Conservation (phyloP, 2,797 vertebrate species). For the Ispidina lecontei region DNA sequence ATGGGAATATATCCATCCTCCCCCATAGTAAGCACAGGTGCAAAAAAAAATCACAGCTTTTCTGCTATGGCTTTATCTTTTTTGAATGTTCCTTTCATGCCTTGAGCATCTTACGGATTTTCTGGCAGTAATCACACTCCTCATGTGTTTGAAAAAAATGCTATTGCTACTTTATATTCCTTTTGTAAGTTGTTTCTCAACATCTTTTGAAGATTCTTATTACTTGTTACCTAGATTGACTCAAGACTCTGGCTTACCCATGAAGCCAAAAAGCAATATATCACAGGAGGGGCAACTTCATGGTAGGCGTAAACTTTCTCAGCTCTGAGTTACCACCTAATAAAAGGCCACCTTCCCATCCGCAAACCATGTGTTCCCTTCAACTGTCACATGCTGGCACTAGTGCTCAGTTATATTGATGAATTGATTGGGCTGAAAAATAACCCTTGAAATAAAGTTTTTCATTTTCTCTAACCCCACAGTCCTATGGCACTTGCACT, state of each 20-base stretch:
- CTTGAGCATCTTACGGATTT: not conserved
- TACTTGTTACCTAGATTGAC: not conserved
- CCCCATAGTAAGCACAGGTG: not conserved
- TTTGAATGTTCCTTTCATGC: not conserved
- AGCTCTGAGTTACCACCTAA: not conserved
- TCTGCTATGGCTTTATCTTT: not conserved
- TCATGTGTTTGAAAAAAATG: not conserved
- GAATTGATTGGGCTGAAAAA: not conserved
- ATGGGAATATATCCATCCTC: not conserved
- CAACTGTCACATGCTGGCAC: not conserved
- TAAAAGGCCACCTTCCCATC: not conserved
- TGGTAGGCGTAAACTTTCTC: not conserved
- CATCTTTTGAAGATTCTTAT: not conserved
- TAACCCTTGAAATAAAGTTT: not conserved
- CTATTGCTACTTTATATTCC: not conserved
- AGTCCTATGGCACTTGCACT: not conserved
- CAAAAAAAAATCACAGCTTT: constrained; percentile 6
- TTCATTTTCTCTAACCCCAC: not conserved
- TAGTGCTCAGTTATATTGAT: not conserved
- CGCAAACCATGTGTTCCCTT: not conserved
- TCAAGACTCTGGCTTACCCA: not conserved
- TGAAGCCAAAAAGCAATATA: not conserved
- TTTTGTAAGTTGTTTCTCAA: not conserved
- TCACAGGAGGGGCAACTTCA: not conserved
- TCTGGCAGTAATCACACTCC: not conserved